A percentile compares a stretch with the other conserved stretches of the same genome.
These are phyloP conservation scores for Rhinoptilus africanus DNA, from an alignment of 2,113 vertebrate species.

Conservation along the genomic window DNA sequence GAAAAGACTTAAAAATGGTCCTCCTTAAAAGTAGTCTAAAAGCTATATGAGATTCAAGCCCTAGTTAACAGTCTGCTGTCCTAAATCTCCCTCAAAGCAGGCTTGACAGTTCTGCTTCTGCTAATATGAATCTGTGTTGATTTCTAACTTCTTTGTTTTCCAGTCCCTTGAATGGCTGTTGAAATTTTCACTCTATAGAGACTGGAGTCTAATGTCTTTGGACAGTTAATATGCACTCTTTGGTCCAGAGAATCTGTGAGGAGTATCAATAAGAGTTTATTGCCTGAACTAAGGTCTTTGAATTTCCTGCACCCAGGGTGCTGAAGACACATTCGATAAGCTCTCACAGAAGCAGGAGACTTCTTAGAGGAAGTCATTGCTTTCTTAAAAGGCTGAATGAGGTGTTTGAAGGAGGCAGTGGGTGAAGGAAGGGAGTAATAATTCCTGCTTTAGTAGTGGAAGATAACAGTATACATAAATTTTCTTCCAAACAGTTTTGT, in stretches of 20 bases:
- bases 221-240: not conserved
- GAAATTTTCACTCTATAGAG: not conserved
- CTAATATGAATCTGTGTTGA: not conserved
- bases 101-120: not conserved
- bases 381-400: not conserved
- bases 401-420: not conserved
- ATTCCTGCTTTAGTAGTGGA: not conserved
- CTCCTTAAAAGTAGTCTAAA: not conserved
- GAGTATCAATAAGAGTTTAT: not conserved
- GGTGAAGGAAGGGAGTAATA: not conserved
- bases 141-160: not conserved
- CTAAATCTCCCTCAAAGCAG: not conserved
- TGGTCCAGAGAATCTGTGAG: not conserved
- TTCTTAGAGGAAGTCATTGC: not conserved
- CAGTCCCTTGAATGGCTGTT: not conserved
- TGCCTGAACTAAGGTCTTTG: not conserved
- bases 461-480: not conserved
- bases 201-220: not conserved
- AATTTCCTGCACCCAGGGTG: not conserved
- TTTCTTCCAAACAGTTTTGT: not conserved
- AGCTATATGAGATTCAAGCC: accelerated
- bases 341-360: accelerated
- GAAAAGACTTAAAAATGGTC: not conserved
- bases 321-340: not conserved
- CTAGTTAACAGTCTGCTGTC: not conserved